Evolutionary conservation across 2,797 vertebrate genomes (phyloP).

Genomic region (Thamnophis elegans): DNA sequence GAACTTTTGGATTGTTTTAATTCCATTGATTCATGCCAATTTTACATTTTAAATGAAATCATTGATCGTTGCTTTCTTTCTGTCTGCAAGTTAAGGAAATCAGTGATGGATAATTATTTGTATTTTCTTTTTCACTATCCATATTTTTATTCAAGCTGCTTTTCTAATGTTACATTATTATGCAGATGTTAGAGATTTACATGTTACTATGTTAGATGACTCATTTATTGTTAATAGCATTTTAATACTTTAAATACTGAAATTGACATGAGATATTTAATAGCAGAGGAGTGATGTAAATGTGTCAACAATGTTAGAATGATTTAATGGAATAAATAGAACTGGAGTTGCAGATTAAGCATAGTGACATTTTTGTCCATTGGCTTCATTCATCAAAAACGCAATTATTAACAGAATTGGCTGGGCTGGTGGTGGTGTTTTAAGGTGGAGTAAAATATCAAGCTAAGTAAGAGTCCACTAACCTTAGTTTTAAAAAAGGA

Average conservation of each 20-base stretch:
- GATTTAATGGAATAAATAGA: slow-evolving; percentile 43
- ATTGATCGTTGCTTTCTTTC: slow-evolving; percentile 43
- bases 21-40: slow-evolving; percentile 63
- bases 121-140: not conserved
- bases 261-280: slow-evolving; percentile 44
- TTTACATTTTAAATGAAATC: slow-evolving; percentile 54
- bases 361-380: slow-evolving; percentile 61
- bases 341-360: slow-evolving; percentile 38
- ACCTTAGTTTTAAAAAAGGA: slow-evolving; percentile 70
- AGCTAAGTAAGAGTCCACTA: slow-evolving; percentile 75
- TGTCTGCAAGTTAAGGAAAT: slow-evolving; percentile 32
- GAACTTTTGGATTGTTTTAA: slow-evolving; percentile 61
- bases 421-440: not conserved
- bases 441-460: slow-evolving; percentile 64
- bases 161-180: slow-evolving; percentile 27
- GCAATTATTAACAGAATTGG: slow-evolving; percentile 69
- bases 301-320: slow-evolving; percentile 44
- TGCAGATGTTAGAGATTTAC: slow-evolving; percentile 40
- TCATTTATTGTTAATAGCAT: slow-evolving; percentile 27
- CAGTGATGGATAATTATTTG: not conserved
- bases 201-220: slow-evolving; percentile 40
- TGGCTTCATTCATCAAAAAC: slow-evolving; percentile 63
- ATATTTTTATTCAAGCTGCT: slow-evolving; percentile 46
- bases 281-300: slow-evolving; percentile 35
- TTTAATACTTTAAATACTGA: slow-evolving; percentile 37